Evolutionary conservation across 2,113 vertebrate genomes (phyloP).

Genomic region (Myrmecophaga tridactyla): DNA sequence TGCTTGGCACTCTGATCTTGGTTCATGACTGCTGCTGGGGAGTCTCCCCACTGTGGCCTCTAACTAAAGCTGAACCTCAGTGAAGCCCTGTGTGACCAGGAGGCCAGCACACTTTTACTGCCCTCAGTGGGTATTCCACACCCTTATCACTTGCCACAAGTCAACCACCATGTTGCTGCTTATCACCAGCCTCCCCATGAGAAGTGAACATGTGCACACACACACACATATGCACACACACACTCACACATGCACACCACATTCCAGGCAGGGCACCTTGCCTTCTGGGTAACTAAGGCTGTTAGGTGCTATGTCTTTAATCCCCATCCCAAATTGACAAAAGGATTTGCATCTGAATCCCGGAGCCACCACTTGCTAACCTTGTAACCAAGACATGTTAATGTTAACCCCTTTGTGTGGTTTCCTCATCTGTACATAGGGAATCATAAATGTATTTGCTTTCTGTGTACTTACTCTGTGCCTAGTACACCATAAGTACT

Average conservation of each 20-base stretch:
- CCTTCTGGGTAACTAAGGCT: not conserved
- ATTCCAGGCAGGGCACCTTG: not conserved
- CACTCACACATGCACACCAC: accelerated
- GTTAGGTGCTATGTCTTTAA: not conserved
- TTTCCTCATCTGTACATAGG: not conserved
- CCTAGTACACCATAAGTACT: not conserved
- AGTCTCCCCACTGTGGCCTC: not conserved
- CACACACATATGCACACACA: accelerated
- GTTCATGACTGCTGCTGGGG: not conserved
- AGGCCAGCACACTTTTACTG: not conserved
- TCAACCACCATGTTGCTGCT: not conserved
- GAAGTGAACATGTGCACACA: not conserved
- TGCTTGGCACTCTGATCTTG: not conserved
- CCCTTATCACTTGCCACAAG: not conserved
- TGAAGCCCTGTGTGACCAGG: not conserved
- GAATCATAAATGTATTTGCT: not conserved
- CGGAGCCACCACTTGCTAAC: not conserved
- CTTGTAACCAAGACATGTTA: not conserved
- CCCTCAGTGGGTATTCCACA: not conserved
- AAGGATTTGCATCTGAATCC: too few relatives aligned
- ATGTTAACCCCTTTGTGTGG: not conserved
- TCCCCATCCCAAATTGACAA: not conserved
- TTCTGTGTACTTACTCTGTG: not conserved
- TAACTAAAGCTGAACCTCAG: not conserved
- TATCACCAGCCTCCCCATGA: not conserved